Conservation (phyloP, 2,797 vertebrate genomes). For the Squalus acanthias region DNA sequence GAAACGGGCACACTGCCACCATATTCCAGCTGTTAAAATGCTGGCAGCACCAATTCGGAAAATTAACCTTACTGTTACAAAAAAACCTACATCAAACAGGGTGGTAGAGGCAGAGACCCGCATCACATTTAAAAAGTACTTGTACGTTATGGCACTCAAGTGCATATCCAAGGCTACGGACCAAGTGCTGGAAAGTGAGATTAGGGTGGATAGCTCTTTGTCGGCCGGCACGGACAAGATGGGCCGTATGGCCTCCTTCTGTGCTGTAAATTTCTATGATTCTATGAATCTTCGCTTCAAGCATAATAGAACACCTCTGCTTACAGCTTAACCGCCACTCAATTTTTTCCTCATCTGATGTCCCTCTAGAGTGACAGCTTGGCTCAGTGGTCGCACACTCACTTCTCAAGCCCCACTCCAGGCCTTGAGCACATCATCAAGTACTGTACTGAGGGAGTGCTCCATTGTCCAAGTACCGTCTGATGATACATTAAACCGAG, state of each 20-base stretch:
- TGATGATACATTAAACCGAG: background rate
- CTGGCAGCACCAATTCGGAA: background rate
- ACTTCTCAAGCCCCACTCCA: too few relatives aligned
- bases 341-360: background rate
- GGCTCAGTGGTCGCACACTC: too few relatives aligned
- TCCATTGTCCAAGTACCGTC: background rate
- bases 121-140: too few relatives aligned
- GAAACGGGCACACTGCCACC: background rate
- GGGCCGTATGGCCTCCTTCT: too few relatives aligned
- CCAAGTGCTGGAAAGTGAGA: too few relatives aligned
- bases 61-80: background rate
- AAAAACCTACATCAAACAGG: background rate
- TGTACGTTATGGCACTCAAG: too few relatives aligned
- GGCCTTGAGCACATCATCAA: background rate
- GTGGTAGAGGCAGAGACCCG: too few relatives aligned
- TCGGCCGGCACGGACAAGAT: too few relatives aligned
- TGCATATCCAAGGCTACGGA: too few relatives aligned
- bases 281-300: background rate
- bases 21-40: background rate
- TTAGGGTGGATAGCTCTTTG: too few relatives aligned
- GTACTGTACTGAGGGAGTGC: background rate
- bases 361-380: too few relatives aligned
- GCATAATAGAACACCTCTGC: background rate
- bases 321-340: background rate
- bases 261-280: too few relatives aligned